Evolutionary conservation across 2,888 invertebrate species (phyloP), one percentile per base, ranked within the genome.

Genomic region (Lamellibrachia satsuma): DNA sequence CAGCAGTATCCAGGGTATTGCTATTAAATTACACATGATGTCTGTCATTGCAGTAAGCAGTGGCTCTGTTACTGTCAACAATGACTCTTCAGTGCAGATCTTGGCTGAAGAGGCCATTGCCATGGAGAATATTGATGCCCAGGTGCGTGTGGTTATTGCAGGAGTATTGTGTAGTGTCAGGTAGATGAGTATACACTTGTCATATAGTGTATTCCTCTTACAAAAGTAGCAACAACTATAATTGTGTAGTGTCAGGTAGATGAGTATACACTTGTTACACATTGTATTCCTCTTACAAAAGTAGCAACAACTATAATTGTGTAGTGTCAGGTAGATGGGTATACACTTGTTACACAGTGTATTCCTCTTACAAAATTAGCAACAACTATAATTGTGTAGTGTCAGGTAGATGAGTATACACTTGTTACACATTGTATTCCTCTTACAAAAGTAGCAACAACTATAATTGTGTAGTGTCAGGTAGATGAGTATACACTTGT

Each of bases 31-130:
- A 3, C 22, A 75, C n/a, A 15, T 75, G 22, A 39, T 39, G 39
- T 39, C 39, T 52, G 11, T 52, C 11, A 11, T 93, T 95, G n/a
- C 94, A 97, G 99, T 99, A 11, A 99, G 99, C 93, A 99, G 99
- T 95, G 99, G 99, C 93, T 98, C 99, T 51, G 97, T 99, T n/a
- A 97, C 99, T 75, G 98, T 99, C 95, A 99, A 99, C 96, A 98
- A 99, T 94, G 99, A 99, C 96, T 99, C 99, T 8, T 98, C 98
- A 93, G 97, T 97, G 93, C 99, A 99, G 97, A 97, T 99, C 92
- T 97, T 99, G 94, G 99, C 99, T 60, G 99, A 99, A 97, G 99
- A 99, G 97, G 99, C 99, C 11, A 98, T 98, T 95, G 97, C 98
- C 15, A 95, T 99, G 91, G 98, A 98, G 95, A 97, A 97, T 95